phyloP scores from a whole-genome alignment of 2,797 vertebrate species.

The Schizopygopsis malacanthus region DNA sequence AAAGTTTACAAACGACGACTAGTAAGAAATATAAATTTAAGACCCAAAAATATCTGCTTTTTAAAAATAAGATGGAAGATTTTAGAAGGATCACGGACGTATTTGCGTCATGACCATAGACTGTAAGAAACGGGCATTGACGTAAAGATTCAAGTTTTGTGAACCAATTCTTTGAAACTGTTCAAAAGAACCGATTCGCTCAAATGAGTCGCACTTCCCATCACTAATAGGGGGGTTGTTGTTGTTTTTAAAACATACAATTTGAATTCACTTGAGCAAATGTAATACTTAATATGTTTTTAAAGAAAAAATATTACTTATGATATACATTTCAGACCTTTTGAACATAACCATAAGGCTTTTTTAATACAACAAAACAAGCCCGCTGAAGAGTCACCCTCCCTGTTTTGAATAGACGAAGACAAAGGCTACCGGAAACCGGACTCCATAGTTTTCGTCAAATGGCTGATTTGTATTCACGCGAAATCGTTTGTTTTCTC shows the following conservation, averaged over 20 bases:
- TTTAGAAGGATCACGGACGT: neutral
- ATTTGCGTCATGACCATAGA: neutral
- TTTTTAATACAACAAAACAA: neutral
- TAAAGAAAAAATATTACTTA: fast-evolving
- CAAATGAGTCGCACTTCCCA: constrained; percentile 14
- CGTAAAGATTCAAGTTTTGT: neutral
- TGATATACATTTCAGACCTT: neutral
- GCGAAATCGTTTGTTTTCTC: constrained; percentile 39
- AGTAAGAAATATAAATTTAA: neutral
- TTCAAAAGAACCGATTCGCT: constrained; percentile 10
- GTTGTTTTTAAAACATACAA: neutral
- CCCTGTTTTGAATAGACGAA: constrained; percentile 47
- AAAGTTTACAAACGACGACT: neutral
- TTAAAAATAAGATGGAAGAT: neutral
- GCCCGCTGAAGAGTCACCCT: neutral
- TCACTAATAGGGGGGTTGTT: neutral
- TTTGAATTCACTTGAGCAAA: neutral
- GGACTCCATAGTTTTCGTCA: constrained; percentile 41
- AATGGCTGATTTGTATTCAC: constrained; percentile 52
- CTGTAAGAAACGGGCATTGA: too few species aligned
- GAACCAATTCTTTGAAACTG: neutral
- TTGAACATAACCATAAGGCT: too few species aligned
- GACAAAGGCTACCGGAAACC: constrained; percentile 59
- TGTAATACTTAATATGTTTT: neutral
- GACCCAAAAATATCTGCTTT: neutral